phyloP scores from a whole-genome alignment of 92 coral and sea anemone genomes.

The Phenganax marumi region DNA sequence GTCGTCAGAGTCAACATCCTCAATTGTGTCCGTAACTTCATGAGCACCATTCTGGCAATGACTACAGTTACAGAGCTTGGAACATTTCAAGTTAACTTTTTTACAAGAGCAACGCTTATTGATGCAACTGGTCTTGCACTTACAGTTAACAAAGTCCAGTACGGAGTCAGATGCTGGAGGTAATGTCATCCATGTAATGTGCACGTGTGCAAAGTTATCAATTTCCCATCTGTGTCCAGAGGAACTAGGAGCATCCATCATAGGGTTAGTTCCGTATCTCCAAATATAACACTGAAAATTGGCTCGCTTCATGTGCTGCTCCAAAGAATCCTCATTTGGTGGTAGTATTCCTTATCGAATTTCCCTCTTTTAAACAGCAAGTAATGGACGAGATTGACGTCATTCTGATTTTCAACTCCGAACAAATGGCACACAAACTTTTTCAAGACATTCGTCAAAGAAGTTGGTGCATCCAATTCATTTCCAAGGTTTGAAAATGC shows the following conservation, averaged over 20 bases:
- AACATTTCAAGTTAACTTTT: too few species aligned
- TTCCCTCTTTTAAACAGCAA: too few species aligned
- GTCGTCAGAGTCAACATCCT: too few species aligned
- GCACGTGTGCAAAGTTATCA: not conserved
- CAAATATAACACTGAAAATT: slow-evolving; percentile 22
- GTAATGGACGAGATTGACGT: too few species aligned
- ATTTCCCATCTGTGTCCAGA: slow-evolving; percentile 24
- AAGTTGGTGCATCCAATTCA: slow-evolving; percentile 4
- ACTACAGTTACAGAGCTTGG: too few species aligned
- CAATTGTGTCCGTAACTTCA: too few species aligned
- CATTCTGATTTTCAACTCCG: too few species aligned
- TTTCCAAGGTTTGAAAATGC: slow-evolving; percentile 12
- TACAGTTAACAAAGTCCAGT: too few species aligned
- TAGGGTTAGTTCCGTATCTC: not conserved
- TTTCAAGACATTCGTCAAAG: not conserved
- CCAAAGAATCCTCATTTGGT: slow-evolving; percentile 7
- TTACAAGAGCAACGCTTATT: too few species aligned
- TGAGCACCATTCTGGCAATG: too few species aligned
- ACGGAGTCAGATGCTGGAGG: too few species aligned
- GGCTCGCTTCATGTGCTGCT: slow-evolving; percentile 2
- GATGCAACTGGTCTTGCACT: too few species aligned
- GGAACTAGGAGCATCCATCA: not conserved
- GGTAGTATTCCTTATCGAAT: slow-evolving; percentile 6
- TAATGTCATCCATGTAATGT: slow-evolving; percentile 1
- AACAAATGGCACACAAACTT: not conserved